Percentiles rank a stretch among this genome's conserved stretches.
Conservation (phyloP, 1,140 invertebrate species). For the Polypedilum pembai region DNA sequence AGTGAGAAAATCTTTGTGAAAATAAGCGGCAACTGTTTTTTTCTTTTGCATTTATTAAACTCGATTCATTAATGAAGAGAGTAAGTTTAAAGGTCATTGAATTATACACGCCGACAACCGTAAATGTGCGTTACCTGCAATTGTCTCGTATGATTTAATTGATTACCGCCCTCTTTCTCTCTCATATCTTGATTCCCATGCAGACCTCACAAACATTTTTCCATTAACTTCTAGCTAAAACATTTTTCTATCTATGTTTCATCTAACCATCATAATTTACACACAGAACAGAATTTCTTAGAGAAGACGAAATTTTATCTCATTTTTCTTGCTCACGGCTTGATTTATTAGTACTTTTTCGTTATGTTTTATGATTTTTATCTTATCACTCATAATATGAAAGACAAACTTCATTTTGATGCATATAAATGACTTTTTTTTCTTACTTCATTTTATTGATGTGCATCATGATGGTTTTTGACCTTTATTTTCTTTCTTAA, state of each 20-base stretch:
- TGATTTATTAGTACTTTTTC: too few relatives aligned
- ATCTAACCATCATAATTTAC: too few relatives aligned
- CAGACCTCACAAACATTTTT: too few relatives aligned
- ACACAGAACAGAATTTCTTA: not conserved
- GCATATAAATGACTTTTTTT: not conserved
- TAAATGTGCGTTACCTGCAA: constrained; percentile 16
- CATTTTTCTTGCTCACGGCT: not conserved
- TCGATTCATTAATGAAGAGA: not conserved
- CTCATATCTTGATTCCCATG: too few relatives aligned
- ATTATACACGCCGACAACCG: not conserved
- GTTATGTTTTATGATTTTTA: not conserved
- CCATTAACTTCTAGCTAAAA: too few relatives aligned
- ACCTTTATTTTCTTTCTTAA: not conserved
- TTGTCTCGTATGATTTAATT: not conserved
- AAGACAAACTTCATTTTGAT: not conserved
- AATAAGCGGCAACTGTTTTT: not conserved
- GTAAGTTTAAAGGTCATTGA: constrained; percentile 11
- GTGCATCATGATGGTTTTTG: not conserved
- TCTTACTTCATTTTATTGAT: not conserved
- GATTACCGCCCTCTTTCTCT: not conserved
- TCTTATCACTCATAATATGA: not conserved
- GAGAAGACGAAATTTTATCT: not conserved
- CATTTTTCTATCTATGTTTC: too few relatives aligned
- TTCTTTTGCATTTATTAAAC: constrained; percentile 1
- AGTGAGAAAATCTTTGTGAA: not conserved